A percentile compares a stretch with the other conserved stretches of the same genome.
These are phyloP conservation scores for Temnothorax nylanderi DNA, from an alignment of 1,140 invertebrate species.

Conservation along the genomic window DNA sequence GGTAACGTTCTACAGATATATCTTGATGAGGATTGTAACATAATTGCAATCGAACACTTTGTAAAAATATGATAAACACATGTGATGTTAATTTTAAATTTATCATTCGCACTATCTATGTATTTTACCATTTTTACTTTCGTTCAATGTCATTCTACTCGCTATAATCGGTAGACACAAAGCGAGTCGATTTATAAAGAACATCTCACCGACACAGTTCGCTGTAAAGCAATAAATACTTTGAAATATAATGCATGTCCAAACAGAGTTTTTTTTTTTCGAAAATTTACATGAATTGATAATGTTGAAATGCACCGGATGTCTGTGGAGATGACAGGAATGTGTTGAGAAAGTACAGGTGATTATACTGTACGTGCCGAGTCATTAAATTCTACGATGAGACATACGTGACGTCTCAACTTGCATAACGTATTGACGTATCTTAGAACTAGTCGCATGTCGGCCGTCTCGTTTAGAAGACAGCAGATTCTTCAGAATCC, in stretches of 20 bases:
- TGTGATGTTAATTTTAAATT: background rate
- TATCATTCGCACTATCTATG: background rate
- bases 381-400: slow-evolving; percentile 36
- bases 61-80: background rate
- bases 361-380: background rate
- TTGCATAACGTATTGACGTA: background rate
- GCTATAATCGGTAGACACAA: background rate
- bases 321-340: background rate
- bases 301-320: background rate
- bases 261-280: background rate
- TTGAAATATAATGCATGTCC: background rate
- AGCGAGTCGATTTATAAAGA: background rate
- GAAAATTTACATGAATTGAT: background rate
- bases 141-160: background rate
- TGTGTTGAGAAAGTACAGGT: slow-evolving; percentile 10
- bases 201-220: background rate
- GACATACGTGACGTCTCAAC: background rate
- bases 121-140: slow-evolving; percentile 28
- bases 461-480: background rate
- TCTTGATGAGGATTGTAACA: background rate
- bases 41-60: background rate
- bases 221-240: background rate
- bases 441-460: background rate
- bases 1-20: background rate
- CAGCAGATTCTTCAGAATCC: background rate